Conservation (phyloP, 2,888 invertebrate genomes). For the Platycnemis pennipes region DNA sequence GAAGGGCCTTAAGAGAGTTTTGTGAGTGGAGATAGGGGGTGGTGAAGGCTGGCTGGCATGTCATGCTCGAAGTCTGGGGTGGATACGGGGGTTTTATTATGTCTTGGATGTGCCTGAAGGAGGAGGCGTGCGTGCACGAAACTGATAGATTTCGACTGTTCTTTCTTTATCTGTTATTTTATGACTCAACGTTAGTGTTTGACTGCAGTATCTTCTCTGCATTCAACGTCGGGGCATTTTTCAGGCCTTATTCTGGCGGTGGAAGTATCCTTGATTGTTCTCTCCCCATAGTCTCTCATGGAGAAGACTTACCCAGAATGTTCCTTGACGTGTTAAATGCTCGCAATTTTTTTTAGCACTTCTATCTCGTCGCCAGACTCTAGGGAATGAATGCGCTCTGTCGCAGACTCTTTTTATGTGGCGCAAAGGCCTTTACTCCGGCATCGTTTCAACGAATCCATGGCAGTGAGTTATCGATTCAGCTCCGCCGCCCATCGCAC, state of each 20-base stretch:
- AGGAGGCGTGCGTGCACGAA: neutral
- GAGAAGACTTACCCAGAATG: neutral
- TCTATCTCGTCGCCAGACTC: neutral
- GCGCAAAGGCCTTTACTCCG: neutral
- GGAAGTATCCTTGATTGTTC: neutral
- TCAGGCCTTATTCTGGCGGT: neutral
- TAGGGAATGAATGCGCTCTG: neutral
- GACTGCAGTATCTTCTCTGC: neutral
- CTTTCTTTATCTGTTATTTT: constrained; percentile 30
- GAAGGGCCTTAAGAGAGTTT: neutral
- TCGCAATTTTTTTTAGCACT: neutral
- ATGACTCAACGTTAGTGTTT: neutral
- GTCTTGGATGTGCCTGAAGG: neutral
- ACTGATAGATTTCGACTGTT: constrained; percentile 7
- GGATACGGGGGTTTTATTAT: neutral
- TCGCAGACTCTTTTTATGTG: neutral
- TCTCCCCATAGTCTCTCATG: neutral
- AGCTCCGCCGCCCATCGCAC: neutral
- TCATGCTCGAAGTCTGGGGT: neutral
- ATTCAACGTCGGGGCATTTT: neutral
- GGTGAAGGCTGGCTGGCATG: neutral
- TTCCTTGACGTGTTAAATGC: neutral
- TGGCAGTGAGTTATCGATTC: neutral
- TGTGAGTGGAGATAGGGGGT: neutral
- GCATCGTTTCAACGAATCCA: neutral